A percentile compares a stretch with the other conserved stretches of the same genome.
Conservation (phyloP, 2,113 vertebrate genomes). For the Deroptyus accipitrinus region DNA sequence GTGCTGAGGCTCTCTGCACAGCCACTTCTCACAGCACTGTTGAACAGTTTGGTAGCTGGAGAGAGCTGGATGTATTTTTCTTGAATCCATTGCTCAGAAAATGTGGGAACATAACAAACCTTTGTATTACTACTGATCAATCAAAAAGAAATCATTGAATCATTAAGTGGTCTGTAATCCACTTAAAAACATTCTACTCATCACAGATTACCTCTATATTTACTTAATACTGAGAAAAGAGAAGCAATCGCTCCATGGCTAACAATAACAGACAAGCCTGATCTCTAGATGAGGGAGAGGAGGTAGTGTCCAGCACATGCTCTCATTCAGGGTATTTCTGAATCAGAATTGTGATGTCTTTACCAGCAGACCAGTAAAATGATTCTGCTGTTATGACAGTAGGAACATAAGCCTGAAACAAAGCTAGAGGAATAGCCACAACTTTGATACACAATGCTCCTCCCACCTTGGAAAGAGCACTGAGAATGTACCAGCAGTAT, state of each 20-base stretch:
- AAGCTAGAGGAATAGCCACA: not conserved
- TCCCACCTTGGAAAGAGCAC: not conserved
- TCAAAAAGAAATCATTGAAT: not conserved
- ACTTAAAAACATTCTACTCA: not conserved
- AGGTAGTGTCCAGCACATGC: not conserved
- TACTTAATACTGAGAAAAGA: not conserved
- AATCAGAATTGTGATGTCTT: not conserved
- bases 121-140: not conserved
- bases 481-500: not conserved
- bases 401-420: not conserved
- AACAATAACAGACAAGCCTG: not conserved
- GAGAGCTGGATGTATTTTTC: not conserved
- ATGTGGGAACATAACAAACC: not conserved
- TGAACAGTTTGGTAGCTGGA: not conserved
- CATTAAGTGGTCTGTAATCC: not conserved
- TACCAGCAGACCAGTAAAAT: not conserved
- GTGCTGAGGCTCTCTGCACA: not conserved
- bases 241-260: not conserved
- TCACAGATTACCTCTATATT: not conserved
- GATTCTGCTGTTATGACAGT: not conserved
- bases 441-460: not conserved
- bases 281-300: not conserved
- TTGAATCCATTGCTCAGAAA: not conserved
- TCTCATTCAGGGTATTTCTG: not conserved
- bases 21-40: not conserved